These are phyloP conservation scores for Cyprinus carpio DNA, from an alignment of 2,113 vertebrate genomes.

Conservation along the genomic window DNA sequence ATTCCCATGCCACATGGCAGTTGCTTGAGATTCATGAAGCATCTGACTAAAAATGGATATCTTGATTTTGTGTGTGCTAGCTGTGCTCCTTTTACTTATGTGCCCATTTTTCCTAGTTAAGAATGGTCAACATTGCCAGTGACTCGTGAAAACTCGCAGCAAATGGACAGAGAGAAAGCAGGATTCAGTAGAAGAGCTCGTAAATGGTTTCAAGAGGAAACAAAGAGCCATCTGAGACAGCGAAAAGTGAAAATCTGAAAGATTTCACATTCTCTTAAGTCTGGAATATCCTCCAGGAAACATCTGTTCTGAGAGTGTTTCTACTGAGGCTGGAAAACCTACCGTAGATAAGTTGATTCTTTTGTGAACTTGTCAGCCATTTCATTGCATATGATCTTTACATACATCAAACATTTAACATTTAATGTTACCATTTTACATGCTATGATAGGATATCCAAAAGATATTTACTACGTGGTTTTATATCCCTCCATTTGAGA, in stretches of 20 bases:
- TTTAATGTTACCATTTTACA: neutral
- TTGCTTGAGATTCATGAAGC: neutral
- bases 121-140: constrained; percentile 2
- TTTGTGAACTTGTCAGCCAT: neutral
- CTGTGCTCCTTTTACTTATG: neutral
- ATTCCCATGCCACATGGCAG: neutral
- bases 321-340: neutral
- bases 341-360: neutral
- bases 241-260: constrained; percentile 54
- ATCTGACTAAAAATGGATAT: neutral
- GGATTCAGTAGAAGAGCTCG: constrained; percentile 11
- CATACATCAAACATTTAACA: neutral
- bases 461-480: neutral
- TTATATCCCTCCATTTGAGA: neutral
- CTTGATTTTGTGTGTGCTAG: neutral
- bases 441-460: neutral
- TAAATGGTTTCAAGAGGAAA: constrained; percentile 33
- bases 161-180: constrained; percentile 7
- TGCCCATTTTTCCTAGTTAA: constrained; percentile 23
- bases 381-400: neutral
- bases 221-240: constrained; percentile 64
- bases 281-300: constrained; percentile 76
- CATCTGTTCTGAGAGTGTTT: constrained; percentile 65
- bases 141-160: neutral
- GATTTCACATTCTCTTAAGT: constrained; percentile 64